Evolutionary conservation across 2,888 invertebrate species (phyloP).

Genomic region (Bugulina stolonifera): DNA sequence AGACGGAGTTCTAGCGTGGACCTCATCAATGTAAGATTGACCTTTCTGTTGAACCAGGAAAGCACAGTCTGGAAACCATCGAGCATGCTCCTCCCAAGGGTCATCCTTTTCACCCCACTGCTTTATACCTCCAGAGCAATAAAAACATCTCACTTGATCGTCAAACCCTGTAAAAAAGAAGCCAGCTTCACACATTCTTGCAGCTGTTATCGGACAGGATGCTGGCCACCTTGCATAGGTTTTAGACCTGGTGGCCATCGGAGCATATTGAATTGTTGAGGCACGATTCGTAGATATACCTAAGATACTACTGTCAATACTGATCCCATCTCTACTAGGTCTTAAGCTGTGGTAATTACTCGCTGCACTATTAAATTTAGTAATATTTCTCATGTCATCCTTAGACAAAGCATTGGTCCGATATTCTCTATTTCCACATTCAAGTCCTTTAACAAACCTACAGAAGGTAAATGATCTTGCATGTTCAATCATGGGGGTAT

Average conservation of each 20-base stretch:
- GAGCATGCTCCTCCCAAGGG: conserved; percentile 90
- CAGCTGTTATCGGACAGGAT: background rate
- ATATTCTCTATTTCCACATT: conserved; percentile 33
- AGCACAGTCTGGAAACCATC: conserved; percentile 80
- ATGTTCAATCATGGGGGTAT: conserved; percentile 88
- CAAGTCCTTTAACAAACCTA: conserved; percentile 61
- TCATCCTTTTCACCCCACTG: conserved; percentile 87
- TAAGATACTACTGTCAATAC: background rate
- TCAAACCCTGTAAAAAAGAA: conserved; percentile 57
- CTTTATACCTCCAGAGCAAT: conserved; percentile 85
- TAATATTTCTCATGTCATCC: conserved; percentile 3
- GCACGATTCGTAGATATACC: conserved; percentile 16
- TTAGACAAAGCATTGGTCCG: background rate
- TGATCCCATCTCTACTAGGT: background rate
- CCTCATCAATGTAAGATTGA: conserved; percentile 53
- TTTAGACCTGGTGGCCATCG: background rate
- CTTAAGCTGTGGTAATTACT: background rate
- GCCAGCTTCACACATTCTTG: background rate
- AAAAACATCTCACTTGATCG: conserved; percentile 85
- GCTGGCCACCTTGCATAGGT: background rate
- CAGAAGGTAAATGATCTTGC: conserved; percentile 83
- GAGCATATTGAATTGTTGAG: background rate
- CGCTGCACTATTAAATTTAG: background rate
- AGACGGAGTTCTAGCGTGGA: background rate
- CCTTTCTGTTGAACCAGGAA: conserved; percentile 77